A percentile compares a stretch with the other conserved stretches of the same genome.
Evolutionary conservation across 2,797 vertebrate genomes (phyloP).

Genomic region (Lepidocolaptes lacrymiger): DNA sequence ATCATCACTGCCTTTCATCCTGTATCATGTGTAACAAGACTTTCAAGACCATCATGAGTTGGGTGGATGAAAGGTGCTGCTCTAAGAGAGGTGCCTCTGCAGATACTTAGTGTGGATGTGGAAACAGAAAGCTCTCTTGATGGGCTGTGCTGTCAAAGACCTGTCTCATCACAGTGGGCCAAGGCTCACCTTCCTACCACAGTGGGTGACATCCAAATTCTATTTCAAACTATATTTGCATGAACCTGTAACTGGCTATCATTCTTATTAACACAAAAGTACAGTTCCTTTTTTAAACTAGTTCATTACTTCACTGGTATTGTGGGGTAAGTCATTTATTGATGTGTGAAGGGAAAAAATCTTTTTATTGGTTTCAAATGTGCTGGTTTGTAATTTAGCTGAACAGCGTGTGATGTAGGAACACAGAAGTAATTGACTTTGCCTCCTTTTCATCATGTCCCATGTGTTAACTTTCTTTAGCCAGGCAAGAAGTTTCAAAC

Average conservation of each 20-base stretch:
- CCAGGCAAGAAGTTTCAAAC: background rate
- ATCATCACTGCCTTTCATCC: background rate
- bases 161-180: fast-evolving
- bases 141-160: background rate
- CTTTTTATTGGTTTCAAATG: background rate
- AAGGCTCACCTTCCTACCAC: background rate
- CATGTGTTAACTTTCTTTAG: background rate
- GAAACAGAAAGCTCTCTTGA: background rate
- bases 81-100: background rate
- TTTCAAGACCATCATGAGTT: constrained; percentile 24
- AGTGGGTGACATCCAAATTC: background rate
- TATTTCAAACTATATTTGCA: background rate
- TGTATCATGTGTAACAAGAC: constrained; percentile 2
- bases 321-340: background rate
- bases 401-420: background rate
- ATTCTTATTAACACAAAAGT: background rate
- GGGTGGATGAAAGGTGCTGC: constrained; percentile 24
- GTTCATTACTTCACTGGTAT: background rate
- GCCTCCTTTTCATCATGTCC: background rate
- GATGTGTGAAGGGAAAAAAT: background rate
- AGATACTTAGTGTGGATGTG: background rate
- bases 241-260: background rate
- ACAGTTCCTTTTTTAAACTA: background rate
- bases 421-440: background rate
- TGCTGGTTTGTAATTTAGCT: background rate